phyloP scores from a whole-genome alignment of 2,888 invertebrate genomes.

The Conistra vaccinii region DNA sequence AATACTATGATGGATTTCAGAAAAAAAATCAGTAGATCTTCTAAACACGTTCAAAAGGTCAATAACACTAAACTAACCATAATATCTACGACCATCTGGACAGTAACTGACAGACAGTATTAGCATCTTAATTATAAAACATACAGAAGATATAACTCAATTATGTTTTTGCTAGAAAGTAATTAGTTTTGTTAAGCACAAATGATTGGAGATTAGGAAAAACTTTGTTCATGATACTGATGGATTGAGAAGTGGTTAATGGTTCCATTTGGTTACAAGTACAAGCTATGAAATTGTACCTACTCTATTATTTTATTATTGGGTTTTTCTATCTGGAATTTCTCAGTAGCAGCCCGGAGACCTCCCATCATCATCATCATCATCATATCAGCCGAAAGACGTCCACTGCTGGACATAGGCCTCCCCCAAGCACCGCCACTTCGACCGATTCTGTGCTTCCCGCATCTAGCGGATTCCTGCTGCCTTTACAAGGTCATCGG shows the following conservation, averaged over 20 bases:
- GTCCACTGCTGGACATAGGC: too few species aligned
- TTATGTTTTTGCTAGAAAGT: slow-evolving; percentile 79
- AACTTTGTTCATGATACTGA: not conserved
- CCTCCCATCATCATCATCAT: too few species aligned
- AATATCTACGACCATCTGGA: not conserved
- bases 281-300: too few species aligned
- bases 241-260: slow-evolving; percentile 3
- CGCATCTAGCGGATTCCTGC: too few species aligned
- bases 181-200: slow-evolving; percentile 65
- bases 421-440: too few species aligned
- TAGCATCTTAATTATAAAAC: slow-evolving; percentile 77
- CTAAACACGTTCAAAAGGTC: slow-evolving; percentile 59
- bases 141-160: slow-evolving; percentile 77
- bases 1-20: slow-evolving; percentile 32
- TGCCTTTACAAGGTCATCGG: too few species aligned
- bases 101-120: slow-evolving; percentile 65
- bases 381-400: too few species aligned
- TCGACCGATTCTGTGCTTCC: too few species aligned
- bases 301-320: too few species aligned
- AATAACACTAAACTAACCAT: slow-evolving; percentile 60
- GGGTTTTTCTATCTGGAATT: too few species aligned
- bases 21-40: not conserved
- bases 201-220: slow-evolving; percentile 31
- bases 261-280: too few species aligned
- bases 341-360: too few species aligned